Conservation (phyloP, 2,888 invertebrate species). For the Zygothrica quintamaculata region DNA sequence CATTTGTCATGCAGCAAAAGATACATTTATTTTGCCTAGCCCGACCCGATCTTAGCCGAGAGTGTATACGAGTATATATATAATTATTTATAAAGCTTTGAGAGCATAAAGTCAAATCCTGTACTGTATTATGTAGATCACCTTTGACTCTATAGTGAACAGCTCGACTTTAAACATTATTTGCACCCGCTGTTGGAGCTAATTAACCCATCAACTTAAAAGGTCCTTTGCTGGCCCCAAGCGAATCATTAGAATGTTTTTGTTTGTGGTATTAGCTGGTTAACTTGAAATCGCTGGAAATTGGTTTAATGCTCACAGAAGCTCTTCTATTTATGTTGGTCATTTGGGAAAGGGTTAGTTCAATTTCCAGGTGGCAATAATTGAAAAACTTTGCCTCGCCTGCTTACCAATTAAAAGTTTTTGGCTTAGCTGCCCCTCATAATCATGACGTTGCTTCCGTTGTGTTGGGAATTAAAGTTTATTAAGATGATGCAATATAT, state of each 20-base stretch:
- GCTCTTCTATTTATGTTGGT: slow-evolving; percentile 42
- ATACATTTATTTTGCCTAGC: slow-evolving; percentile 53
- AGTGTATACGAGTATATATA: slow-evolving; percentile 3
- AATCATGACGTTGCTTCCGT: too few species aligned
- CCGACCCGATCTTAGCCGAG: not conserved
- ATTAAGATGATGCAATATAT: slow-evolving; percentile 49
- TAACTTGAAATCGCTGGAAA: slow-evolving; percentile 75
- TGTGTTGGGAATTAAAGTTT: slow-evolving; percentile 57
- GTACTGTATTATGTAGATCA: slow-evolving; percentile 63
- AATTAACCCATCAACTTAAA: slow-evolving; percentile 54
- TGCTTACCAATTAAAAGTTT: slow-evolving; percentile 76
- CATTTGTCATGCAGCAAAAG: slow-evolving; percentile 70
- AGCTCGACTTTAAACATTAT: slow-evolving; percentile 45
- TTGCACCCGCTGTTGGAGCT: slow-evolving; percentile 52
- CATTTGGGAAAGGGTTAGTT: slow-evolving; percentile 37
- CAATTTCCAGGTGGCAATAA: slow-evolving; percentile 72
- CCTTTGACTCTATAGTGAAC: slow-evolving; percentile 41
- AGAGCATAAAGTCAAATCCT: slow-evolving; percentile 32
- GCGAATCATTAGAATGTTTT: slow-evolving; percentile 57
- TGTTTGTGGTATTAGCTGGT: slow-evolving; percentile 56
- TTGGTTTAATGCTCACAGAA: slow-evolving; percentile 36
- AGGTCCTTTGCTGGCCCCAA: slow-evolving; percentile 31
- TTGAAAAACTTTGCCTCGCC: slow-evolving; percentile 74
- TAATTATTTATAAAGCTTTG: slow-evolving; percentile 53
- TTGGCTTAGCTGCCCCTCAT: slow-evolving; percentile 14